Percentiles rank a stretch among this genome's conserved stretches.
Evolutionary conservation across 2,888 invertebrate genomes (phyloP).

Genomic region (Sabellastarte sp.): DNA sequence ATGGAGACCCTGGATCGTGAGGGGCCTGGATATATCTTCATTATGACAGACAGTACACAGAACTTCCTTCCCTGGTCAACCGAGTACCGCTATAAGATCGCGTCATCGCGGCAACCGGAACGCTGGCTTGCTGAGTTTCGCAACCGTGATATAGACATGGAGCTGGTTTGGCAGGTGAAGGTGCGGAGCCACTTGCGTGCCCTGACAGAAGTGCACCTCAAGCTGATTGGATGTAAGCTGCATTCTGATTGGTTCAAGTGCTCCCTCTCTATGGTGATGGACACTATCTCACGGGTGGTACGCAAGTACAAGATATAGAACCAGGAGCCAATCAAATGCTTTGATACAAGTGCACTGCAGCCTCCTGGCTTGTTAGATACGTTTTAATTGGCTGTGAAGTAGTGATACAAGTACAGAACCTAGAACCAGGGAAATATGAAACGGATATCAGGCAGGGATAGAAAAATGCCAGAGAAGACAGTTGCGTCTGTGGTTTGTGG

Average conservation of each 20-base stretch:
- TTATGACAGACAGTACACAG: constrained; percentile 22
- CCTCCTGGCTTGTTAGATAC: too few species aligned
- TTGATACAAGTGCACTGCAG: too few species aligned
- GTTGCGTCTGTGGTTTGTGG: too few species aligned
- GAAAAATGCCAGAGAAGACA: too few species aligned
- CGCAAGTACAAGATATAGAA: constrained; percentile 1
- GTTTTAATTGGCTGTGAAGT: too few species aligned
- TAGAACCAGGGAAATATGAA: too few species aligned
- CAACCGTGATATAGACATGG: constrained; percentile 22
- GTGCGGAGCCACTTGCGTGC: constrained; percentile 20
- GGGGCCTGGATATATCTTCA: constrained; percentile 29
- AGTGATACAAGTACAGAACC: too few species aligned
- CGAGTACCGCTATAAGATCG: constrained; percentile 25
- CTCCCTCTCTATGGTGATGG: constrained; percentile 23
- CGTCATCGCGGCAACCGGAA: constrained; percentile 26
- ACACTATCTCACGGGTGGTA: constrained; percentile 18
- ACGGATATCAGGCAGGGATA: too few species aligned
- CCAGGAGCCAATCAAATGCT: too few species aligned
- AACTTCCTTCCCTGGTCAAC: constrained; percentile 21
- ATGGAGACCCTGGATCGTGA: constrained; percentile 23
- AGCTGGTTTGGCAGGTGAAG: constrained; percentile 27
- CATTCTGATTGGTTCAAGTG: constrained; percentile 28
- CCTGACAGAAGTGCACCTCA: constrained; percentile 15
- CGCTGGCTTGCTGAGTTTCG: constrained; percentile 19
- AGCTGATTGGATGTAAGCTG: constrained; percentile 15